These are phyloP conservation scores for Rhogogaster chlorosoma DNA, from an alignment of 2,888 invertebrate species.

Conservation along the genomic window DNA sequence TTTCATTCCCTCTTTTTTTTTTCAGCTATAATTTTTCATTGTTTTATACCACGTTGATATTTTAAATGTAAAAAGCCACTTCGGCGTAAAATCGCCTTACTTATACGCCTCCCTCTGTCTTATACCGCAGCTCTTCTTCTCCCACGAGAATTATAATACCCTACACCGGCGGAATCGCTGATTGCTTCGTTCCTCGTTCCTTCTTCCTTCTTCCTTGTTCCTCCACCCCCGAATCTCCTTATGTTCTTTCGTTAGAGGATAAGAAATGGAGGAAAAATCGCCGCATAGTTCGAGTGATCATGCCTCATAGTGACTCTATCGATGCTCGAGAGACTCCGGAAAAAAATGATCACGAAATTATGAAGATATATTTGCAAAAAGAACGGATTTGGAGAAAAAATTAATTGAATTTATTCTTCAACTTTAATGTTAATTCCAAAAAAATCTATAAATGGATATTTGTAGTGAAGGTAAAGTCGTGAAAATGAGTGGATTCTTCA, in stretches of 20 bases:
- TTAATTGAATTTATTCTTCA: no score
- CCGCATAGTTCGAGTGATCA: neutral
- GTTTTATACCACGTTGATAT: conserved; percentile 15
- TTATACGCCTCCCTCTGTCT: conserved; percentile 59
- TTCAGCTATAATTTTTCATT: neutral
- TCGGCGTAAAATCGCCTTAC: conserved; percentile 68
- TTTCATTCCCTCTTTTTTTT: neutral
- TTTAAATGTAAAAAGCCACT: conserved; percentile 63
- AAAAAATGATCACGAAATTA: no score
- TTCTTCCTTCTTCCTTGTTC: neutral
- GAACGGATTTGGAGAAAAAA: no score
- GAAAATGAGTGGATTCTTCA: neutral
- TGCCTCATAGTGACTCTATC: no score
- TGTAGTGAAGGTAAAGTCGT: neutral
- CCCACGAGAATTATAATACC: conserved; percentile 42
- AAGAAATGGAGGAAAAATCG: neutral
- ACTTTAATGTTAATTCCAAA: no score
- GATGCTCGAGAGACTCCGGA: no score
- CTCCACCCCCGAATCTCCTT: neutral
- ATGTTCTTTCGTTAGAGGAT: neutral
- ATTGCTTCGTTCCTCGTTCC: neutral
- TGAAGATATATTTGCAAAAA: no score
- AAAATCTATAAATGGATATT: no score
- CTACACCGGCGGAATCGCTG: neutral
- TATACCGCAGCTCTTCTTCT: conserved; percentile 58